phyloP scores from a whole-genome alignment of 2,888 invertebrate genomes.

The Ryuthela nishihirai region DNA sequence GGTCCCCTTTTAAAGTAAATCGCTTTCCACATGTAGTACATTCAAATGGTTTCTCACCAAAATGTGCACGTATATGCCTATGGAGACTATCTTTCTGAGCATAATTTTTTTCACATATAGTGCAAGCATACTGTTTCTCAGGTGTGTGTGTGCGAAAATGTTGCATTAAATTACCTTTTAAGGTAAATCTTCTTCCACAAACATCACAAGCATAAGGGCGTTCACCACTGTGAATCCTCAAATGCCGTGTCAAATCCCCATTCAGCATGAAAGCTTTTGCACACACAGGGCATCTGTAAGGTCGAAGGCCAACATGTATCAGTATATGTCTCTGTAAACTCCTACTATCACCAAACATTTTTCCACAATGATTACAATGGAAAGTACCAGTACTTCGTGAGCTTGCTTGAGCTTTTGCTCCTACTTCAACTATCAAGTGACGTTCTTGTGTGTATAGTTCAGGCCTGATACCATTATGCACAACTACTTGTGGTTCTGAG shows the following conservation, averaged over 20 bases:
- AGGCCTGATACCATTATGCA: constrained; percentile 32
- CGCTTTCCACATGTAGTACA: constrained; percentile 35
- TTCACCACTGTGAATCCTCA: constrained; percentile 59
- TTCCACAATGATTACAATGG: constrained; percentile 60
- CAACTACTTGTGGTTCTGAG: constrained; percentile 14
- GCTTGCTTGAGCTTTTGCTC: constrained; percentile 50
- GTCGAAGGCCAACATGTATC: constrained; percentile 61
- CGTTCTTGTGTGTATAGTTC: constrained; percentile 34
- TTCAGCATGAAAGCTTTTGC: constrained; percentile 60
- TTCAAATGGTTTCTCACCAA: constrained; percentile 36
- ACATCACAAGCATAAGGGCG: constrained; percentile 49
- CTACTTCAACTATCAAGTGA: constrained; percentile 26
- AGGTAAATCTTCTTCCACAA: constrained; percentile 29
- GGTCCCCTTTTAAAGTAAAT: constrained; percentile 36
- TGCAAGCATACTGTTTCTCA: constrained; percentile 35
- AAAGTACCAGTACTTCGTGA: constrained; percentile 47
- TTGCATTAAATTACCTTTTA: constrained; percentile 35
- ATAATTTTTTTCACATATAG: constrained; percentile 39
- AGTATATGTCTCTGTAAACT: constrained; percentile 57
- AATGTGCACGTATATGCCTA: constrained; percentile 34
- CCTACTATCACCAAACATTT: constrained; percentile 56
- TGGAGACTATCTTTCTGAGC: constrained; percentile 38
- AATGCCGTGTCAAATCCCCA: constrained; percentile 61
- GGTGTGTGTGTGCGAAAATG: constrained; percentile 35
- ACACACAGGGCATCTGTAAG: constrained; percentile 59